Evolutionary conservation across 2,888 invertebrate genomes (phyloP).

Genomic region (Caprella mutica): DNA sequence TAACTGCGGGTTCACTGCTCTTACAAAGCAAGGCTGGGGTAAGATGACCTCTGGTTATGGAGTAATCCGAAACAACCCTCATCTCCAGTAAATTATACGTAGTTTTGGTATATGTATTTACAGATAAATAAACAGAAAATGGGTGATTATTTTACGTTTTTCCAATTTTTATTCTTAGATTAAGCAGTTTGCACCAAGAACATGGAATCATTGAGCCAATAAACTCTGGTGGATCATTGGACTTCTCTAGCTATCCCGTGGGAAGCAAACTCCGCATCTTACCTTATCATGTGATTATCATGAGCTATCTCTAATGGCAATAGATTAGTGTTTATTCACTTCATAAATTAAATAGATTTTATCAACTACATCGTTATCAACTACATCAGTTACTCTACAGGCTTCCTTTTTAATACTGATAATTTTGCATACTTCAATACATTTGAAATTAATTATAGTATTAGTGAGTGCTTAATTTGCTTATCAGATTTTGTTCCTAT

Average conservation of each 20-base stretch:
- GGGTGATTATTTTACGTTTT: not conserved
- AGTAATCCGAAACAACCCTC: slow-evolving; percentile 34
- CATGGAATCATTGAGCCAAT: slow-evolving; percentile 37
- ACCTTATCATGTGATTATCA: slow-evolving; percentile 37
- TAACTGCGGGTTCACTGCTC: slow-evolving; percentile 38
- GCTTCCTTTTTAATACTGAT: too few species aligned
- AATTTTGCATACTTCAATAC: too few species aligned
- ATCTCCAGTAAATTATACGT: slow-evolving; percentile 15
- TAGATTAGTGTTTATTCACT: not conserved
- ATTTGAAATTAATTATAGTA: too few species aligned
- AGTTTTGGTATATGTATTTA: not conserved
- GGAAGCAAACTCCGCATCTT: slow-evolving; percentile 38
- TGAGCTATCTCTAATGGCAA: slow-evolving; percentile 34
- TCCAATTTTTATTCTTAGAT: not conserved
- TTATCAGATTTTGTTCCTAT: too few species aligned
- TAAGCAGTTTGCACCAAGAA: slow-evolving; percentile 38
- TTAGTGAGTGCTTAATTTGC: too few species aligned
- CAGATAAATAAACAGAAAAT: not conserved
- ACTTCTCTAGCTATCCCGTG: slow-evolving; percentile 37
- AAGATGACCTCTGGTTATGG: slow-evolving; percentile 36
- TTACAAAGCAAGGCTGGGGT: slow-evolving; percentile 35
- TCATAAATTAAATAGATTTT: too few species aligned
- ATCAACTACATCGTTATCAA: too few species aligned
- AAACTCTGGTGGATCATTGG: slow-evolving; percentile 35
- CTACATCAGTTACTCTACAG: too few species aligned